These are phyloP conservation scores for Spea multiplicata DNA, from an alignment of 2,113 vertebrate genomes.

Conservation along the genomic window DNA sequence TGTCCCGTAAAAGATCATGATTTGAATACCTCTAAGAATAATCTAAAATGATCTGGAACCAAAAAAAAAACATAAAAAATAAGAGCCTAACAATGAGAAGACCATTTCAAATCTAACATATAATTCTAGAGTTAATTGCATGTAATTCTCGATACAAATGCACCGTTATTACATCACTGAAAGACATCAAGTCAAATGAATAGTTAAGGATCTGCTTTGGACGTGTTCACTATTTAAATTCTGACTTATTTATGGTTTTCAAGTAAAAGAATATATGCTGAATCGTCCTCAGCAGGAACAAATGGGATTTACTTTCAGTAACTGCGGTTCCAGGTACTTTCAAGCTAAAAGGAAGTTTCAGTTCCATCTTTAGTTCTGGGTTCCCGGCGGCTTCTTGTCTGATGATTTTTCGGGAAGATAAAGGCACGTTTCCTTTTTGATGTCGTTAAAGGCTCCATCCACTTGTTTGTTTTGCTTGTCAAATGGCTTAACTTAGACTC, in stretches of 20 bases:
- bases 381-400: background rate
- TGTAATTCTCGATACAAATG: too few species aligned
- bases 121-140: too few species aligned
- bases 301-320: background rate
- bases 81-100: too few species aligned
- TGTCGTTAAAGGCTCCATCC: slow-evolving; percentile 48
- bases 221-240: background rate
- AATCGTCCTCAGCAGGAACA: background rate
- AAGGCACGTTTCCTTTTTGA: slow-evolving; percentile 45
- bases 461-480: slow-evolving; percentile 50
- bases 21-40: too few species aligned
- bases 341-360: background rate
- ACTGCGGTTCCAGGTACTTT: background rate
- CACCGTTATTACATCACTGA: too few species aligned
- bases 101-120: too few species aligned
- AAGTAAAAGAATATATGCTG: fast-evolving
- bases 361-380: background rate
- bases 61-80: too few species aligned
- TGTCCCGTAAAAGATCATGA: too few species aligned
- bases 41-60: too few species aligned
- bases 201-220: too few species aligned
- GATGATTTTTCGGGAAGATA: slow-evolving; percentile 17
- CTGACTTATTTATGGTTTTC: background rate
- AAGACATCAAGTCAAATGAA: too few species aligned
- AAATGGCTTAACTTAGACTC: slow-evolving; percentile 28